These are phyloP conservation scores for Silurus asotus DNA, from an alignment of 2,113 vertebrate species.

Conservation along the genomic window DNA sequence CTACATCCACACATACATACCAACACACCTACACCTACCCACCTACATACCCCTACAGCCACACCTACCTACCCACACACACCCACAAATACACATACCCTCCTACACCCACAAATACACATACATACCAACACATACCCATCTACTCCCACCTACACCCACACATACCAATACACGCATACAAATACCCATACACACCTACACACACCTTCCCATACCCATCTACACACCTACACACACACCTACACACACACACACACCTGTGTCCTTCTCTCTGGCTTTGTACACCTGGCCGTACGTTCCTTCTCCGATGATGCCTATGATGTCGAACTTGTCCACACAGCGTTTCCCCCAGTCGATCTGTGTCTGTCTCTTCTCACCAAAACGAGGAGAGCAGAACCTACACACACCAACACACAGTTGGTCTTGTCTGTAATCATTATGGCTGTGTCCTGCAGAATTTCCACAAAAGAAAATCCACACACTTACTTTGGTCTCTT, in stretches of 20 bases:
- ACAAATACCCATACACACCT: no score
- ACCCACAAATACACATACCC: no score
- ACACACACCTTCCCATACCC: no score
- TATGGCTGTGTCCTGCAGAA: no score
- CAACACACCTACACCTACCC: no score
- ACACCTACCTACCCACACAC: no score
- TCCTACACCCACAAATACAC: no score
- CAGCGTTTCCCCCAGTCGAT: conserved; percentile 98
- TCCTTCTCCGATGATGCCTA: conserved; percentile 96
- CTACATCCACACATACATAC: no score
- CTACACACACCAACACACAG: conserved; percentile 62
- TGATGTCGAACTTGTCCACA: conserved; percentile 97
- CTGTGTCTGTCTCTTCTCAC: conserved; percentile 92
- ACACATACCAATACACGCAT: no score
- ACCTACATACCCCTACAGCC: no score
- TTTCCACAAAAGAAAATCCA: background rate
- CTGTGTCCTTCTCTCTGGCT: conserved; percentile 98
- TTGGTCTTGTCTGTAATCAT: background rate
- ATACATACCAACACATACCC: no score
- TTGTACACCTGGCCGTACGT: conserved; percentile 99
- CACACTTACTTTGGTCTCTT: conserved; percentile 97
- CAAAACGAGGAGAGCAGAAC: conserved; percentile 98
- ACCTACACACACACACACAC: conserved; percentile 57
- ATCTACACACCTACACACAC: background rate
- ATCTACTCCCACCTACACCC: no score